Evolutionary conservation across 2,113 vertebrate species (phyloP).

Genomic region (Elanoides forficatus): DNA sequence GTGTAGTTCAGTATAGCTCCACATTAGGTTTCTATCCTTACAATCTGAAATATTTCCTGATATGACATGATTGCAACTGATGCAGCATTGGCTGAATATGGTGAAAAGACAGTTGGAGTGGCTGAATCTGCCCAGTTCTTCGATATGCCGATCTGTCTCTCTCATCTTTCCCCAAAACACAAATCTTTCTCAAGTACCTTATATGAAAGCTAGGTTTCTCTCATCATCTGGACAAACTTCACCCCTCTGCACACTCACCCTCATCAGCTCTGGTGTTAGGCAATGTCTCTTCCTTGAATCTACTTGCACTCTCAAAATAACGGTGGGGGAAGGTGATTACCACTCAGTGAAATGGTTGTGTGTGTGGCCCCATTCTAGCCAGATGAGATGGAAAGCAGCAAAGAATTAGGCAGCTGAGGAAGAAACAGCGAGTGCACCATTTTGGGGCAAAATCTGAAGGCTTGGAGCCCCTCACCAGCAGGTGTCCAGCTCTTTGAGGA

Average conservation of each 20-base stretch:
- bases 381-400: not conserved
- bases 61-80: not conserved
- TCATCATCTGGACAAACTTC: not conserved
- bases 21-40: not conserved
- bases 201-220: not conserved
- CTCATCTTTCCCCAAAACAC: not conserved
- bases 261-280: not conserved
- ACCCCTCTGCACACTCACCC: not conserved
- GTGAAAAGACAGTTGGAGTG: not conserved
- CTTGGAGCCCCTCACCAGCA: not conserved
- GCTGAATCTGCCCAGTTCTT: not conserved
- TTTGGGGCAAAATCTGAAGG: not conserved
- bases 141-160: not conserved
- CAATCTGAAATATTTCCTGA: fast-evolving
- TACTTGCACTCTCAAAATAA: not conserved
- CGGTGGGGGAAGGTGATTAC: not conserved
- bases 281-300: not conserved
- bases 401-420: not conserved
- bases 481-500: not conserved
- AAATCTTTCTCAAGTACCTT: not conserved
- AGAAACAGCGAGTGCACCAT: not conserved
- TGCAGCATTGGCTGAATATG: not conserved
- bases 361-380: fast-evolving
- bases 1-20: not conserved
- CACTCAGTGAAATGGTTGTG: not conserved